phyloP scores from a whole-genome alignment of 1,140 invertebrate genomes.

The Papilio glaucus region DNA sequence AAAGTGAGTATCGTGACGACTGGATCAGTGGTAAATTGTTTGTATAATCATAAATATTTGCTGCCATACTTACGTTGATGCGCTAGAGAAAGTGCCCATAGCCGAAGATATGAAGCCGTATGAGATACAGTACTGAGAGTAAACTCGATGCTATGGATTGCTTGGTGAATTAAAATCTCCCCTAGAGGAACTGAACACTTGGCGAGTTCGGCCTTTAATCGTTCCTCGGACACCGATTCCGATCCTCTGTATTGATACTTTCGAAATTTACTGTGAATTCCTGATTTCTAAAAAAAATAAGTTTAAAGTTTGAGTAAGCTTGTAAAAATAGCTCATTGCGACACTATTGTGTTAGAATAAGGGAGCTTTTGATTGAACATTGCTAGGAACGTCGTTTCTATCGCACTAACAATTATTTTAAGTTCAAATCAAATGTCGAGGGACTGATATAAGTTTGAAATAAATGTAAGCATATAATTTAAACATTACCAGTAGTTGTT shows the following conservation, averaged over 20 bases:
- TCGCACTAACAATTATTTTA: no score
- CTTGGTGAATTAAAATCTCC: constrained; percentile 96
- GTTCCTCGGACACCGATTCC: constrained; percentile 60
- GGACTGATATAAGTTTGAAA: no score
- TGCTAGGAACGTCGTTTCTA: no score
- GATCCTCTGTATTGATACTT: constrained; percentile 55
- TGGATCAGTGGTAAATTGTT: no score
- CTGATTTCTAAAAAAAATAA: constrained; percentile 45
- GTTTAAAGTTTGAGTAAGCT: no score
- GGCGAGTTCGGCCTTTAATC: constrained; percentile 58
- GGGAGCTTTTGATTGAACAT: no score
- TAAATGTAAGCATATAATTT: neutral
- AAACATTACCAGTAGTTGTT: constrained; percentile 46
- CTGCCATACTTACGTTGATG: constrained; percentile 93
- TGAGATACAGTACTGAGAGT: constrained; percentile 98
- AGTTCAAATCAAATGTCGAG: no score
- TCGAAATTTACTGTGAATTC: constrained; percentile 48
- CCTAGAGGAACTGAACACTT: constrained; percentile 84
- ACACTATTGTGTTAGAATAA: no score
- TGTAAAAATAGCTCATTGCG: neutral
- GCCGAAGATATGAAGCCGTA: constrained; percentile 97
- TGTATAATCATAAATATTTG: no score
- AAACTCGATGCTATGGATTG: constrained; percentile 99
- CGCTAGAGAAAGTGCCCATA: constrained; percentile 98
- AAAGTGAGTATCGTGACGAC: no score